Conservation (phyloP, 2,113 vertebrate genomes). For the Coturnix japonica region DNA sequence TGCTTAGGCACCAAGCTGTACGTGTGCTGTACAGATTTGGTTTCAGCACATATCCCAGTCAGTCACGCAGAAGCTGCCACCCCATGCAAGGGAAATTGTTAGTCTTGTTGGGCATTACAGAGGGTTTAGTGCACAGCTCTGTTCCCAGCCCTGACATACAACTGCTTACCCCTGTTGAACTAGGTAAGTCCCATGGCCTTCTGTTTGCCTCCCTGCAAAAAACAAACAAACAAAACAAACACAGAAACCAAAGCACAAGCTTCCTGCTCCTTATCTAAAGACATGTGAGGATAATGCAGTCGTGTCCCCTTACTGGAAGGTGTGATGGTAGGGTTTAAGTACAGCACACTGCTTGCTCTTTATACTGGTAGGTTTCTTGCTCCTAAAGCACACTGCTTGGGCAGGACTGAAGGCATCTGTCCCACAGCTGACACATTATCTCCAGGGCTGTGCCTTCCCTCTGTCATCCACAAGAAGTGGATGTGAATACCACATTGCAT, state of each 20-base stretch:
- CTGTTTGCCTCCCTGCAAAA: background rate
- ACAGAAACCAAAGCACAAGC: no score
- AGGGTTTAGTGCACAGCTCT: background rate
- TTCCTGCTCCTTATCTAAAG: background rate
- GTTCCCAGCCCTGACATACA: background rate
- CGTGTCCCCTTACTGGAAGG: background rate
- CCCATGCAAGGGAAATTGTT: background rate
- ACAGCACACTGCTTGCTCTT: background rate
- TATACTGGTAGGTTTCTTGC: background rate
- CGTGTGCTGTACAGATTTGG: background rate
- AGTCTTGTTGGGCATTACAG: background rate
- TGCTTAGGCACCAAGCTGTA: background rate
- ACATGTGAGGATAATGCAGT: background rate
- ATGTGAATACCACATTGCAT: background rate
- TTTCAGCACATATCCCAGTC: background rate
- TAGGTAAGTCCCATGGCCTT: rapidly evolving
- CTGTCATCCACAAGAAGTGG: background rate
- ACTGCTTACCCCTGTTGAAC: background rate
- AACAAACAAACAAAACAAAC: background rate
- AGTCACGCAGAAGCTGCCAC: background rate
- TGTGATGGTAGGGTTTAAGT: background rate
- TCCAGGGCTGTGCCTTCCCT: background rate
- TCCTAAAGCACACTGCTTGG: background rate
- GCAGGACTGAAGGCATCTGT: background rate
- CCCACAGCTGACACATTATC: background rate